Percentiles rank a stretch among this genome's conserved stretches.
These are phyloP conservation scores for Melanerpes aurifrons DNA, from an alignment of 2,113 vertebrate genomes.

Conservation along the genomic window DNA sequence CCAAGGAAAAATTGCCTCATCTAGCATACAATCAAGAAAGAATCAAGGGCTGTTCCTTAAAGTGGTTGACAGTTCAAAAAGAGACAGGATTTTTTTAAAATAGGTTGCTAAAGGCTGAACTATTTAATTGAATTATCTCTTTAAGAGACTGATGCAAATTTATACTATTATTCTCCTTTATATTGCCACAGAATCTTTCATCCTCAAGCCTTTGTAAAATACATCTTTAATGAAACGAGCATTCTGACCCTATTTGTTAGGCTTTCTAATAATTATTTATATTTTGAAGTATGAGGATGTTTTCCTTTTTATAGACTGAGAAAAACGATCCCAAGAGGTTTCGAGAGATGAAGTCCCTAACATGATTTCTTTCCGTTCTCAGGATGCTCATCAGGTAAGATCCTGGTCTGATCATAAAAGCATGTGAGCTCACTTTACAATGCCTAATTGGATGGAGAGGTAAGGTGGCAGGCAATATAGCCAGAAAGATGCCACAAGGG, in stretches of 20 bases:
- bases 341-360: background rate
- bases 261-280: background rate
- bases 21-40: constrained; percentile 47
- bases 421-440: background rate
- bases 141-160: constrained; percentile 56
- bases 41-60: constrained; percentile 63
- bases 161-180: constrained; percentile 34
- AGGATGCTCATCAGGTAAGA: background rate
- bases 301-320: background rate
- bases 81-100: constrained; percentile 15
- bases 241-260: background rate
- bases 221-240: background rate
- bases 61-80: constrained; percentile 60
- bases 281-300: background rate
- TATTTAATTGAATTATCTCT: constrained; percentile 53
- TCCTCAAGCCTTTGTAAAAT: background rate
- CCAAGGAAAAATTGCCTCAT: constrained; percentile 68
- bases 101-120: constrained; percentile 53
- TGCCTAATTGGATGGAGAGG: background rate
- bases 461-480: background rate
- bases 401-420: background rate
- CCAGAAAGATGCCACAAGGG: background rate
- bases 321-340: background rate
- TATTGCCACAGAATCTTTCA: background rate
- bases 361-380: background rate